Percentiles rank a stretch among this genome's conserved stretches.
These are phyloP conservation scores for Mus musculus DNA, from an alignment of 2,113 vertebrate genomes.

Conservation along the genomic window DNA sequence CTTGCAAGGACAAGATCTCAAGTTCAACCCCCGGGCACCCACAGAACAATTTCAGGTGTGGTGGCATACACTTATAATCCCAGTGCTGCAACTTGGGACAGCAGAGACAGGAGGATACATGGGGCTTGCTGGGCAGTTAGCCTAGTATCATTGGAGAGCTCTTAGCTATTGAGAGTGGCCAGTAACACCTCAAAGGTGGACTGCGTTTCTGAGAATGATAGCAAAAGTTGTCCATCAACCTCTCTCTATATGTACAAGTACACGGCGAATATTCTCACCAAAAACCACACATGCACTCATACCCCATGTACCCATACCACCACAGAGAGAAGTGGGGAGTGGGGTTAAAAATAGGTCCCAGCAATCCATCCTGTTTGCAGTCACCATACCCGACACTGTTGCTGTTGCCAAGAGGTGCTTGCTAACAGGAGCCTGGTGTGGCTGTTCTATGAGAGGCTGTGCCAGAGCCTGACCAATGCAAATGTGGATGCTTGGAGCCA, in stretches of 20 bases:
- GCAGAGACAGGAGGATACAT: not conserved
- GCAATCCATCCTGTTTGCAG: too few species aligned
- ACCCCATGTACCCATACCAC: too few species aligned
- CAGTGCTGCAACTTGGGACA: not conserved
- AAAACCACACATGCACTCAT: not conserved
- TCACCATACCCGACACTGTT: too few species aligned
- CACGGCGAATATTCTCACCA: not conserved
- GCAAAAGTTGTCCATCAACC: too few species aligned
- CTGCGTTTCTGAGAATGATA: not conserved
- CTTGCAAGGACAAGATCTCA: not conserved
- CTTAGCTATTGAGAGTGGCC: not conserved
- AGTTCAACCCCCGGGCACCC: not conserved
- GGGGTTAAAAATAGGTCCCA: not conserved
- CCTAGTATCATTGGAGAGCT: not conserved
- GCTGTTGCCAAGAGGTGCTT: too few species aligned
- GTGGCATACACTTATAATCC: too few species aligned
- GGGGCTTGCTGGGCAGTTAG: not conserved
- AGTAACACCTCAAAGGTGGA: not conserved
- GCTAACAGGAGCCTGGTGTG: too few species aligned
- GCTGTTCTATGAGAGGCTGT: too few species aligned
- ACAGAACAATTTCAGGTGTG: not conserved
- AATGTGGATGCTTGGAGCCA: too few species aligned
- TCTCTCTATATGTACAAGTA: too few species aligned
- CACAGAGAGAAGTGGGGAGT: not conserved
- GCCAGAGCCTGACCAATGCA: too few species aligned